A percentile compares a stretch with the other conserved stretches of the same genome.
Evolutionary conservation across 2,888 invertebrate genomes (phyloP).

Genomic region (Sarcophaga caerulescens): DNA sequence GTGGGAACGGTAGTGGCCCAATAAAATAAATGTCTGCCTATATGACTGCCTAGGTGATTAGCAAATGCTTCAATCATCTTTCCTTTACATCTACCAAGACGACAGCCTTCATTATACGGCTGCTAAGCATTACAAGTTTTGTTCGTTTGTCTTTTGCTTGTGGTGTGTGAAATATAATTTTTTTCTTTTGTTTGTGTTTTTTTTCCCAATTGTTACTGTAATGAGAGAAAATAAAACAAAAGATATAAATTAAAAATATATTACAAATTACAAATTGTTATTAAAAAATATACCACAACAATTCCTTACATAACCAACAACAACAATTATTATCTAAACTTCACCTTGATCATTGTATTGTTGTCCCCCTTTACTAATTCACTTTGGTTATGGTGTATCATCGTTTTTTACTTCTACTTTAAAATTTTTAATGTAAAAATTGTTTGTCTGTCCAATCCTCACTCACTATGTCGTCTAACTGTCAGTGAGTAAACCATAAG

Average conservation of each 20-base stretch:
- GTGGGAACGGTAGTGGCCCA: conserved; percentile 85
- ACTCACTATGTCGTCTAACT: background rate
- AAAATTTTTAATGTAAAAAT: conserved; percentile 32
- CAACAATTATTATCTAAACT: conserved; percentile 61
- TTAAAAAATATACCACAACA: background rate
- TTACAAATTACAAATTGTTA: conserved; percentile 8
- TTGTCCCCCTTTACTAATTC: conserved; percentile 17
- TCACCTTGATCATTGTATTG: conserved; percentile 44
- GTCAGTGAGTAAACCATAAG: background rate
- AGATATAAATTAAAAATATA: conserved; percentile 13
- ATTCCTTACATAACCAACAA: background rate
- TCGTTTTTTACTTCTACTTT: conserved; percentile 12
- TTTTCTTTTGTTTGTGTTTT: background rate
- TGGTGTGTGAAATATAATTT: background rate
- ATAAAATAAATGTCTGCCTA: conserved; percentile 83
- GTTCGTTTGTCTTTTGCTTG: background rate
- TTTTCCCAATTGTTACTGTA: conserved; percentile 1
- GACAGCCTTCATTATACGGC: conserved; percentile 59
- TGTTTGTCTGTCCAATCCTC: background rate
- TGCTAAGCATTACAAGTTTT: conserved; percentile 28
- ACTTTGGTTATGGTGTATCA: conserved; percentile 35
- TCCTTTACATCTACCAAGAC: conserved; percentile 32
- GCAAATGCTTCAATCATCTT: conserved; percentile 81
- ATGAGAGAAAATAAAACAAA: conserved; percentile 15
- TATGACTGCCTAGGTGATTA: conserved; percentile 80